Conservation (phyloP, 2,797 vertebrate species). For the Acanthurus lineatus region DNA sequence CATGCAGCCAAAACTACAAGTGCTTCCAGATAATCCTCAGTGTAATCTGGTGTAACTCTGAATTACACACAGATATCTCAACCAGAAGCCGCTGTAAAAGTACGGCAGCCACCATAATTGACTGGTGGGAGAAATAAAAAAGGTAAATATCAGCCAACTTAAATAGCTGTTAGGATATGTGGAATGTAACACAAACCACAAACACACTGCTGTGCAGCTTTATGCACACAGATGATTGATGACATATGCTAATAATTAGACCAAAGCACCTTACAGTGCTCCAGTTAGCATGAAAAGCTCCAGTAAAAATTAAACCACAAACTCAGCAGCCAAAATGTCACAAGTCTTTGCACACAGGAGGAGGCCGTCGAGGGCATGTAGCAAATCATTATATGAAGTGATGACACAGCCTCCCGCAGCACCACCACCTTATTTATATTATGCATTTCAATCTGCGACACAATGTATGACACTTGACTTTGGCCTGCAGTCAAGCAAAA, state of each 20-base stretch:
- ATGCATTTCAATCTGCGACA: conserved; percentile 58
- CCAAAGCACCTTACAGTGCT: conserved; percentile 22
- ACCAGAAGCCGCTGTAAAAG: conserved; percentile 42
- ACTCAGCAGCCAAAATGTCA: conserved; percentile 28
- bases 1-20: conserved; percentile 33
- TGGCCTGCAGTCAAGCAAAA: conserved; percentile 34
- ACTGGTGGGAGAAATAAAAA: conserved; percentile 30
- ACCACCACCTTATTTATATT: conserved; percentile 45
- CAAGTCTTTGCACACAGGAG: conserved; percentile 6
- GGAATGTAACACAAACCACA: conserved; percentile 40
- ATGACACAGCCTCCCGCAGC: conserved; percentile 28
- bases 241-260: conserved; percentile 21
- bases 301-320: conserved; percentile 16
- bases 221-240: conserved; percentile 40
- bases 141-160: background rate
- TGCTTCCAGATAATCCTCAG: conserved; percentile 40
- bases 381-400: conserved; percentile 15
- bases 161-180: conserved; percentile 3
- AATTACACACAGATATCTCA: conserved; percentile 7
- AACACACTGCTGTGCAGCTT: conserved; percentile 24
- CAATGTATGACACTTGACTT: conserved; percentile 54
- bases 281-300: background rate
- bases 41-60: conserved; percentile 38
- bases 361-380: background rate
- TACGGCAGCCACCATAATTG: conserved; percentile 30